Base-by-base conservation (phyloP, 2,888 invertebrate species). In the Leptinotarsa juncta region DNA sequence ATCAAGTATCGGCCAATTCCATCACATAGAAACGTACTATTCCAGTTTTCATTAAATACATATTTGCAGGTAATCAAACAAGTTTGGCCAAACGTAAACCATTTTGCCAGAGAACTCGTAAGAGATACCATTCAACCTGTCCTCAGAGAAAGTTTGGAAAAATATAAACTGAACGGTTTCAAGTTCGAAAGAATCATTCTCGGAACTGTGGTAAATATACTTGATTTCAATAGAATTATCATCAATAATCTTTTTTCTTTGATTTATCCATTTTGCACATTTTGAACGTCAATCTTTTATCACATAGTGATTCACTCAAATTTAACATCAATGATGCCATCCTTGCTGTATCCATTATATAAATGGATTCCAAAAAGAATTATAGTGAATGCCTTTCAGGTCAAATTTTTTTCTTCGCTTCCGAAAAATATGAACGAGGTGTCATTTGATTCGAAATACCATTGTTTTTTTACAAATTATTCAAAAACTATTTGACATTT, bases 31-130 rank as follows among this genome's bases (percentile, higher is more conserved):
- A 10, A 32, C 2, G 10, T 15, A 50, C 23, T 51, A n/a, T n/a
- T 32, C n/a, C 32, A 32, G 7, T 14, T 32, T 51, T 16, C 7
- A 15, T 18, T 26, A 23, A 70, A 67, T 62, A 55, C 78, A 32
- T 53, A 70, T 65, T 70, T 89, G 7, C 84, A 96, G 95, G 94
- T 96, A 71, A 87, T 96, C 4, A 92, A 94, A 70, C 97, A 97
- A 91, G 91, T 97, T 67, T 99, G 99, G 99, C 99, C 99, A 3
- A 97, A 96, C 87, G 96, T 99, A 75, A 98, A 97, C 85, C 94
- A 96, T 79, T 99, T 94, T 88, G 95, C 95, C 0, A 92, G 95
- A 81, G 93, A 91, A 78, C 89, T 98, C 70, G 92, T 99, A 71
- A 94, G 95, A 84, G 94, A 95, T 71, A 91, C 92, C 15, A 95